phyloP scores from a whole-genome alignment of 1,140 invertebrate genomes.

The Drosophila funebris region DNA sequence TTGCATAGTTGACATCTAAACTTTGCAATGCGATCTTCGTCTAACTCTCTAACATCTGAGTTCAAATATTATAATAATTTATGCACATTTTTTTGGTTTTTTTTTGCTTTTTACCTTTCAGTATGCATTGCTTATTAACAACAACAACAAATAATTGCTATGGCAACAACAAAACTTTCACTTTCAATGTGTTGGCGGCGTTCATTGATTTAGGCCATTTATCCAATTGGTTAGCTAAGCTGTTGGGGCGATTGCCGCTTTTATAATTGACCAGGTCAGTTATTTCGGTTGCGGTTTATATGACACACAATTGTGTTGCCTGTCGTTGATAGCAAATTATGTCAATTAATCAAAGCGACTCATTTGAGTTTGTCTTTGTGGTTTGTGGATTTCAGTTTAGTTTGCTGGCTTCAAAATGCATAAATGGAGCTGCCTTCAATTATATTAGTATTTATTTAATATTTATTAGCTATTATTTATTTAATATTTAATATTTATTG shows the following conservation, averaged over 20 bases:
- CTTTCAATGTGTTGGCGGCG: slow-evolving; percentile 60
- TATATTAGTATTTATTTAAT: no score
- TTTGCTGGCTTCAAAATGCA: background rate
- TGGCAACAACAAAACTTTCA: slow-evolving; percentile 56
- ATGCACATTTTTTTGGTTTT: slow-evolving; percentile 52
- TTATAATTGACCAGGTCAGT: slow-evolving; percentile 62
- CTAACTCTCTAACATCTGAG: background rate
- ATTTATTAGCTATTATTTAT: background rate
- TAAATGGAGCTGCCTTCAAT: no score
- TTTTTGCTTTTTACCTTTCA: slow-evolving; percentile 4
- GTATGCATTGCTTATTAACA: slow-evolving; percentile 27
- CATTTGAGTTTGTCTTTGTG: slow-evolving; percentile 17
- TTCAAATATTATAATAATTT: slow-evolving; percentile 54
- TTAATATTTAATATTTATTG: no score
- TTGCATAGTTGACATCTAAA: background rate
- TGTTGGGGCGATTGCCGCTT: slow-evolving; percentile 22
- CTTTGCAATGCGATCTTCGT: background rate
- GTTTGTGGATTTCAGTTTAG: slow-evolving; percentile 8
- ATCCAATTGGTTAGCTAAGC: slow-evolving; percentile 18
- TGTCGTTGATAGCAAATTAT: slow-evolving; percentile 32
- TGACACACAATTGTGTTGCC: slow-evolving; percentile 10
- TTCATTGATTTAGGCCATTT: slow-evolving; percentile 41
- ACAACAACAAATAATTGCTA: slow-evolving; percentile 42
- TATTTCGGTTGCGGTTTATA: slow-evolving; percentile 26
- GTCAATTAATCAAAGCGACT: slow-evolving; percentile 49